These are phyloP conservation scores for Parazoanthus darwini DNA, from an alignment of 92 coral and sea anemone species.

Conservation along the genomic window DNA sequence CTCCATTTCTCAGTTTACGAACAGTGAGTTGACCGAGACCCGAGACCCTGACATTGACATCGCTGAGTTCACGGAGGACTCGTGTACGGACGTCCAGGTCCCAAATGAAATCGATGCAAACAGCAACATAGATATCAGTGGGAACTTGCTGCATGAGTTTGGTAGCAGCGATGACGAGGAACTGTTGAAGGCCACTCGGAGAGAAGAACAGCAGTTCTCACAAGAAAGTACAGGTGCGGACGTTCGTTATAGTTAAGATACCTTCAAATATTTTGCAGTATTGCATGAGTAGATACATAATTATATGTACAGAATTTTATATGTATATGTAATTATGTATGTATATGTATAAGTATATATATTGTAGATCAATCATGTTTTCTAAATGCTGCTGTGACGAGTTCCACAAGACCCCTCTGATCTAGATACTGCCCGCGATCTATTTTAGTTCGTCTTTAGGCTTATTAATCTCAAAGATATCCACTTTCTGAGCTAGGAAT, in stretches of 20 bases:
- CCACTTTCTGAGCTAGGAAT: too few relatives aligned
- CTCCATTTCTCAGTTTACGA: slow-evolving; percentile 15
- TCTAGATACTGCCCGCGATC: too few relatives aligned
- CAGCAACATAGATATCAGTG: neutral
- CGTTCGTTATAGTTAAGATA: neutral
- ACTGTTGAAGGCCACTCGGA: slow-evolving; percentile 8
- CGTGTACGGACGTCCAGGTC: neutral
- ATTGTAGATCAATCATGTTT: too few relatives aligned
- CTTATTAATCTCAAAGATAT: too few relatives aligned
- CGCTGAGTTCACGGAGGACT: slow-evolving; percentile 1
- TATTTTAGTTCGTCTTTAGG: too few relatives aligned
- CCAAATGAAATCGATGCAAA: neutral
- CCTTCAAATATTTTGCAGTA: too few relatives aligned
- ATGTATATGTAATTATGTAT: too few relatives aligned
- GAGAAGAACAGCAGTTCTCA: neutral
- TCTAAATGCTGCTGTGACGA: too few relatives aligned
- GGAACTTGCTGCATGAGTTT: neutral
- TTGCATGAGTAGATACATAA: too few relatives aligned
- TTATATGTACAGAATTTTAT: too few relatives aligned
- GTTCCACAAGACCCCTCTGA: too few relatives aligned
- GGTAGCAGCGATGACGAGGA: slow-evolving; percentile 16
- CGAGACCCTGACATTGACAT: neutral
- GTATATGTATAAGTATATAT: too few relatives aligned
- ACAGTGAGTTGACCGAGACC: neutral
- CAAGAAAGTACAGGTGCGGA: neutral